phyloP scores from a whole-genome alignment of 1,140 invertebrate species.

The Lasaia peninsularis region DNA sequence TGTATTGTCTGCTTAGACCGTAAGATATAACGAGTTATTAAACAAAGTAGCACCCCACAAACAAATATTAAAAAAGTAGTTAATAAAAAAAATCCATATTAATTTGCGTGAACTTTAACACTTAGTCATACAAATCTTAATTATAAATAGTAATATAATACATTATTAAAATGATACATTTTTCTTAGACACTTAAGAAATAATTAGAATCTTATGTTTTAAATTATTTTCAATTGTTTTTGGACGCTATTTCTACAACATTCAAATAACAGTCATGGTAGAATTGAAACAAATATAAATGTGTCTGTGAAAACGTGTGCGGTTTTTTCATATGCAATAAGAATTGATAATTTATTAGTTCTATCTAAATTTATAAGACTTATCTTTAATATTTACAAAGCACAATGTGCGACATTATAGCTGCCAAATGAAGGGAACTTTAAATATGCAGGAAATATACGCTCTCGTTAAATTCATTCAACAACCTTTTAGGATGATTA shows the following conservation, averaged over 20 bases:
- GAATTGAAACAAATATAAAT: slow-evolving; percentile 7
- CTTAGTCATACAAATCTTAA: slow-evolving; percentile 19
- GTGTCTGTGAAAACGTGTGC: slow-evolving; percentile 1
- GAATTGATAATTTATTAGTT: slow-evolving; percentile 31
- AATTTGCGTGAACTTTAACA: slow-evolving; percentile 16
- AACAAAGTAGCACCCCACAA: slow-evolving; percentile 48
- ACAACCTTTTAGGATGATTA: slow-evolving; percentile 50
- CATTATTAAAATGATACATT: slow-evolving; percentile 3
- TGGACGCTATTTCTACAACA: slow-evolving; percentile 23
- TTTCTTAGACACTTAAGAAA: not conserved
- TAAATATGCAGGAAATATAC: slow-evolving; percentile 39
- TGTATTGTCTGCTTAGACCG: slow-evolving; percentile 62
- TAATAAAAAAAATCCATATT: not conserved
- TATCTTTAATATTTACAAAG: slow-evolving; percentile 70
- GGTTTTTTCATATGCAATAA: not conserved
- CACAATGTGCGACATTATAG: slow-evolving; percentile 59
- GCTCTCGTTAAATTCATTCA: slow-evolving; percentile 31
- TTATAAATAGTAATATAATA: not conserved
- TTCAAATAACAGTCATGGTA: slow-evolving; percentile 16
- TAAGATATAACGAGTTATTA: slow-evolving; percentile 35
- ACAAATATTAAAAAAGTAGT: slow-evolving; percentile 8
- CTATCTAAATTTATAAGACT: slow-evolving; percentile 65
- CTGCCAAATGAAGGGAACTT: slow-evolving; percentile 62
- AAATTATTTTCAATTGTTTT: slow-evolving; percentile 10
- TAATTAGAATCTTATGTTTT: not conserved